A percentile compares a stretch with the other conserved stretches of the same genome.
Evolutionary conservation across 2,888 invertebrate species (phyloP).

Genomic region (Amiota mariae): DNA sequence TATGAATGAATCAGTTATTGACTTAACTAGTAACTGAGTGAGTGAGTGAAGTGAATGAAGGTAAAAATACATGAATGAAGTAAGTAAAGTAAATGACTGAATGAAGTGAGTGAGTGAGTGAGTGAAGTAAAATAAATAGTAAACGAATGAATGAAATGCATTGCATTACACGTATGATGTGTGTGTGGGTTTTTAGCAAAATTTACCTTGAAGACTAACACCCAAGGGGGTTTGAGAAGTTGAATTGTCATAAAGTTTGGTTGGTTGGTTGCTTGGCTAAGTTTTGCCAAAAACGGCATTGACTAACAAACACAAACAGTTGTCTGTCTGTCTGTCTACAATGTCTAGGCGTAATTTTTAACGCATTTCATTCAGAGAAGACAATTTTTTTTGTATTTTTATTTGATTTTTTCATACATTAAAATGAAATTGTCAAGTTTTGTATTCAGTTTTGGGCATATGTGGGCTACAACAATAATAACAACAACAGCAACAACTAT

Average conservation of each 20-base stretch:
- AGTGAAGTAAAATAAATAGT: background rate
- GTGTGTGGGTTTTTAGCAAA: constrained; percentile 19
- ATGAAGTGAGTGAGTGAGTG: constrained; percentile 38
- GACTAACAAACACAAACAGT: background rate
- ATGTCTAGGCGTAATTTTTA: constrained; percentile 24
- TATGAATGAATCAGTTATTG: constrained; percentile 38
- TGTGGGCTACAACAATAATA: constrained; percentile 2
- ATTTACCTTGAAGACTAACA: constrained; percentile 12
- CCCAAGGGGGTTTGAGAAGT: background rate
- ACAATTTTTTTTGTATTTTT: background rate
- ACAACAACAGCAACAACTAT: background rate
- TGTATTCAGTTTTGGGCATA: constrained; percentile 7
- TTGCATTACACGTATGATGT: background rate
- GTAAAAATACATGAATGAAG: background rate
- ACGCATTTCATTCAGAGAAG: constrained; percentile 7
- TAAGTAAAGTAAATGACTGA: constrained; percentile 37
- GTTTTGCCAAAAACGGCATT: background rate
- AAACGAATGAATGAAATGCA: background rate
- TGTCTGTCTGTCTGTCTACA: background rate
- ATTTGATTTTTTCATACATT: background rate
- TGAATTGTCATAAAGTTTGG: background rate
- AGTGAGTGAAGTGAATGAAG: constrained; percentile 38
- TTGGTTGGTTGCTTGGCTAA: background rate
- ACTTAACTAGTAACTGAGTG: constrained; percentile 38
- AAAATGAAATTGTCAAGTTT: background rate